Percentiles rank a stretch among this genome's conserved stretches.
Evolutionary conservation across 2,113 vertebrate genomes (phyloP).

Genomic region (Thermophis baileyi): DNA sequence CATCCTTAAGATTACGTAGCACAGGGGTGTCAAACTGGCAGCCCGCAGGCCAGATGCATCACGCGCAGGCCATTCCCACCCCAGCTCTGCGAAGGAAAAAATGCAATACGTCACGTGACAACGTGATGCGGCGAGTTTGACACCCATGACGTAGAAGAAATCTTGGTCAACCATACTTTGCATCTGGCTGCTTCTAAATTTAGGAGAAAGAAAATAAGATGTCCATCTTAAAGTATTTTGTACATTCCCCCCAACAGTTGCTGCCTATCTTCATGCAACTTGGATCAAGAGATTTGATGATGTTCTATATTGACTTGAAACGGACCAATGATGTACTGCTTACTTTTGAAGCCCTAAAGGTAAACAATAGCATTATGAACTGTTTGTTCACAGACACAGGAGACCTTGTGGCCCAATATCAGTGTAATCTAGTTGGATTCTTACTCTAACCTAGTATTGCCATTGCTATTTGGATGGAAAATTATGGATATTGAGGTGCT

Average conservation of each 20-base stretch:
- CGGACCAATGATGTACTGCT: constrained; percentile 95
- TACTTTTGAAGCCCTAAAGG: constrained; percentile 97
- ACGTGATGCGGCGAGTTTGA: too few relatives aligned
- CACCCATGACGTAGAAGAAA: background rate
- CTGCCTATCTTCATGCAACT: constrained; percentile 98
- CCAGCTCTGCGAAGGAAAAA: too few relatives aligned
- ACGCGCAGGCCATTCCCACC: too few relatives aligned
- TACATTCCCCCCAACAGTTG: constrained; percentile 69
- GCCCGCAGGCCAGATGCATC: too few relatives aligned
- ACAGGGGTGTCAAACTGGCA: background rate
- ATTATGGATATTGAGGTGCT: background rate
- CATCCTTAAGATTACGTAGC: background rate
- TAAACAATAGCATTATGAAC: constrained; percentile 49
- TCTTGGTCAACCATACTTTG: background rate
- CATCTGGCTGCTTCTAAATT: background rate
- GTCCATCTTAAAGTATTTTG: constrained; percentile 11
- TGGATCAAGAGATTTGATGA: constrained; percentile 92
- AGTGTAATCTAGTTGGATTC: background rate
- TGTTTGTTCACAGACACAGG: background rate
- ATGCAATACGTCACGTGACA: too few relatives aligned
- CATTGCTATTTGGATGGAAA: background rate
- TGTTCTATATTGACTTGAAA: constrained; percentile 97
- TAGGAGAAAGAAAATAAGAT: constrained; percentile 26
- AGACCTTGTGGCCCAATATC: background rate
- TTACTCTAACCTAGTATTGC: background rate